Evolutionary conservation across 1,140 invertebrate species (phyloP).

Genomic region (Halotydeus destructor): DNA sequence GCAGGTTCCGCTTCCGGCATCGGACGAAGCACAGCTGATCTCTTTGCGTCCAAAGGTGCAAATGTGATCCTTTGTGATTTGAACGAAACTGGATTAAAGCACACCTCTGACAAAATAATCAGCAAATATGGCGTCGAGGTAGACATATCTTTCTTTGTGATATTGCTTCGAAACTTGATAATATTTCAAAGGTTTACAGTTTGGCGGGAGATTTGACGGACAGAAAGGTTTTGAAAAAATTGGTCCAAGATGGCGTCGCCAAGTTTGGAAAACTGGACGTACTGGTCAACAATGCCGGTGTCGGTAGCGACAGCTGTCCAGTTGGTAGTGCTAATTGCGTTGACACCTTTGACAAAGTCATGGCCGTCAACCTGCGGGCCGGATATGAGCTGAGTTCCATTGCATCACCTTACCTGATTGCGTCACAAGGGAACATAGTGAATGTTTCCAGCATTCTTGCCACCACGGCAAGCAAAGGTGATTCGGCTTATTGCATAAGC

Average conservation of each 20-base stretch:
- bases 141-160: too few species aligned
- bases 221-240: conserved; percentile 44
- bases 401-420: conserved; percentile 53
- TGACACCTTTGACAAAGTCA: conserved; percentile 3
- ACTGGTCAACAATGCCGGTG: conserved; percentile 38
- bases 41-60: conserved; percentile 4
- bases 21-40: conserved; percentile 8
- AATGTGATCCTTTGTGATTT: conserved; percentile 1
- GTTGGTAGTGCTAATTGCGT: background rate
- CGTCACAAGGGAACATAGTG: conserved; percentile 59
- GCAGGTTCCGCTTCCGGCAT: conserved; percentile 10
- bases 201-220: conserved; percentile 70
- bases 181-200: conserved; percentile 10
- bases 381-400: conserved; percentile 41
- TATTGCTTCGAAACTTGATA: conserved; percentile 22
- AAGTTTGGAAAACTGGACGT: conserved; percentile 78
- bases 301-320: background rate
- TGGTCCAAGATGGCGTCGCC: conserved; percentile 49
- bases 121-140: too few species aligned
- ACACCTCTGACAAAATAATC: too few species aligned
- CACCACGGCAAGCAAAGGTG: too few species aligned
- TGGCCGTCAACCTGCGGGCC: conserved; percentile 1
- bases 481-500: conserved; percentile 22
- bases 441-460: conserved; percentile 77
- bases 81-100: too few species aligned